These are phyloP conservation scores for Lethenteron camtschaticum DNA, from an alignment of 2,113 vertebrate species.

Conservation along the genomic window DNA sequence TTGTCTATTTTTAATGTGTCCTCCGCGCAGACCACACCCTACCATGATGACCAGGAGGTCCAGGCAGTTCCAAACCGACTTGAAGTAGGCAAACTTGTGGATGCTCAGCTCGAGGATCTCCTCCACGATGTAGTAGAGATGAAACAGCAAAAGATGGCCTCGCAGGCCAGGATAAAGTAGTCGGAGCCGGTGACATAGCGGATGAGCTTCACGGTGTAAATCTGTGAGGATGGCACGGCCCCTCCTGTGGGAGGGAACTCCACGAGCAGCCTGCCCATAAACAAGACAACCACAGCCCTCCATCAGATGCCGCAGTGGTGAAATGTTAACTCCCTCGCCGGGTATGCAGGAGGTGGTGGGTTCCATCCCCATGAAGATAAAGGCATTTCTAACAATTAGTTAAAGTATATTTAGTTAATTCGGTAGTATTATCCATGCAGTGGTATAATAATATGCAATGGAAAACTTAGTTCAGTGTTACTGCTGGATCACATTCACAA, in stretches of 20 bases:
- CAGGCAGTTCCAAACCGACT: conserved; percentile 23
- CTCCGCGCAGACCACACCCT: background rate
- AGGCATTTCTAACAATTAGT: too few relatives aligned
- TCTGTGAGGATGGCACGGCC: conserved; percentile 20
- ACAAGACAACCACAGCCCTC: background rate
- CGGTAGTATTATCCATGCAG: too few relatives aligned
- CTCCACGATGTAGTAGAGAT: conserved; percentile 17
- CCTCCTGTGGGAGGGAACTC: conserved; percentile 25
- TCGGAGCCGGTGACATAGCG: conserved; percentile 15
- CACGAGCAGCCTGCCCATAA: conserved; percentile 20
- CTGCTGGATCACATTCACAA: too few relatives aligned
- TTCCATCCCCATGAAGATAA: too few relatives aligned
- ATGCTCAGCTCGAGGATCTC: conserved; percentile 15
- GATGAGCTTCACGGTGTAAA: conserved; percentile 21
- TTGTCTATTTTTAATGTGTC: too few relatives aligned
- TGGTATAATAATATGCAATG: too few relatives aligned
- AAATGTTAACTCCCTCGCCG: too few relatives aligned
- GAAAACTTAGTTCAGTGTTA: too few relatives aligned
- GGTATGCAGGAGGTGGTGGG: too few relatives aligned
- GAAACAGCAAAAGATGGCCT: conserved; percentile 22
- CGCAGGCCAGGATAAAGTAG: conserved; percentile 24
- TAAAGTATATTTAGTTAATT: too few relatives aligned
- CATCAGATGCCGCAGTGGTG: too few relatives aligned
- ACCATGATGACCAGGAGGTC: conserved; percentile 19
- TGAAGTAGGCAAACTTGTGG: conserved; percentile 18